Base-by-base conservation (phyloP, 2,888 invertebrate genomes). In the Marasmarcha lunaedactyla region DNA sequence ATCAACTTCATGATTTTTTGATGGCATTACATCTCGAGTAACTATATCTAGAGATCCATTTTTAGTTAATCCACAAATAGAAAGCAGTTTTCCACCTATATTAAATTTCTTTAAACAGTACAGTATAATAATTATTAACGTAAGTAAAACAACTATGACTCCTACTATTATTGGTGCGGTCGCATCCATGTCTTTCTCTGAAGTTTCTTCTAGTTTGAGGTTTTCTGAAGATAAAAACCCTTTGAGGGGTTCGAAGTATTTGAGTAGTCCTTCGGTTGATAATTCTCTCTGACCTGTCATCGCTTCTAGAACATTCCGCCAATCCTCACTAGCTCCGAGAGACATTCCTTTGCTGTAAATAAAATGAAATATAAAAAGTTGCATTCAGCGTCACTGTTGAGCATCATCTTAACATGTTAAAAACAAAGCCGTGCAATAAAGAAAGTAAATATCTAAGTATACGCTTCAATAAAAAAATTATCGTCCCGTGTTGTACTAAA, bases 1-100 rank as follows among this genome's bases (percentile, higher is more conserved):
- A 42, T 67, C 73, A 1, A 60, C 51, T 37, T 73, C 77, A 36
- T 56, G 65, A 7, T 52, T 51, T 47, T 77, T 77, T 11, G 54
- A 55, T 48, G 63, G 65, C 38, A 14, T 5, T 9, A 61, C 49
- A 47, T 79, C 79, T 41, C 68, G 71, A 0, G 77, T 71, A 1
- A 61, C 78, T 43, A 81, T 81, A 46, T 83, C 81, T 46, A 81
- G 57, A 7, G 81, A 81, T 1, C 81, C 81, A 45, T 81, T 83
- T 51, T 77, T 76, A 47, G 66, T 76, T 14, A 81, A 51, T 43
- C 81, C 77, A 44, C 74, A 81, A 26, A 63, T 42, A 6, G 74
- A 63, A 33, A 76, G 59, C 25, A 79, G 46, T 55, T 58, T 70
- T 33, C 61, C 56, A 1, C 64, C 60, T 27, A 65, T 41, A 45